These are phyloP conservation scores for Bombus confusus DNA, from an alignment of 1,140 invertebrate genomes.

Conservation along the genomic window DNA sequence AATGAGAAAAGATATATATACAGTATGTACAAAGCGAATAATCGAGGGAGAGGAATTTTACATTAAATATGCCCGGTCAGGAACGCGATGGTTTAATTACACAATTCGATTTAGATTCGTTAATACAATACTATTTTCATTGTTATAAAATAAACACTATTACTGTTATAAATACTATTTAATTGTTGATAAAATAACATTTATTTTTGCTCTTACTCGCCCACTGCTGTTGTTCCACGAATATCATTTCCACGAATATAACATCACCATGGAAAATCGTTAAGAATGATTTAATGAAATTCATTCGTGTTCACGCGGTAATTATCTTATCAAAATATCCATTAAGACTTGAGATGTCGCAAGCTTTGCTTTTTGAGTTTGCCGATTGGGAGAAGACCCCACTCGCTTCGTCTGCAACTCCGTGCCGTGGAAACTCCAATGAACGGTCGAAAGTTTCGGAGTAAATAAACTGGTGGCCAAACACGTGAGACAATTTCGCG, in stretches of 20 bases:
- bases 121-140: too few relatives aligned
- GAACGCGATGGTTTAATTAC: neutral
- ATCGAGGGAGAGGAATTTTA: neutral
- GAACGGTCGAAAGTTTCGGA: constrained; percentile 50
- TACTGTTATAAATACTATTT: too few relatives aligned
- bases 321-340: constrained; percentile 56
- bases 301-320: constrained; percentile 4
- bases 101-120: neutral
- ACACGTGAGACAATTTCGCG: constrained; percentile 65
- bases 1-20: neutral
- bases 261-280: neutral
- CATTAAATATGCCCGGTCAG: neutral
- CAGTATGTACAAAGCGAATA: too few relatives aligned
- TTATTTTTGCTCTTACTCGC: neutral
- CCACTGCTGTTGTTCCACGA: neutral
- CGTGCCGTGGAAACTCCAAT: constrained; percentile 22
- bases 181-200: neutral
- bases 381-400: constrained; percentile 34
- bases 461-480: constrained; percentile 56
- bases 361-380: constrained; percentile 46
- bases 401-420: constrained; percentile 39
- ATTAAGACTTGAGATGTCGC: constrained; percentile 58
- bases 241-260: neutral
- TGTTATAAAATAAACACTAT: too few relatives aligned
- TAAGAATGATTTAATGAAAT: neutral